Base-by-base conservation (phyloP, 1,140 invertebrate genomes). In the Prorops nasuta region DNA sequence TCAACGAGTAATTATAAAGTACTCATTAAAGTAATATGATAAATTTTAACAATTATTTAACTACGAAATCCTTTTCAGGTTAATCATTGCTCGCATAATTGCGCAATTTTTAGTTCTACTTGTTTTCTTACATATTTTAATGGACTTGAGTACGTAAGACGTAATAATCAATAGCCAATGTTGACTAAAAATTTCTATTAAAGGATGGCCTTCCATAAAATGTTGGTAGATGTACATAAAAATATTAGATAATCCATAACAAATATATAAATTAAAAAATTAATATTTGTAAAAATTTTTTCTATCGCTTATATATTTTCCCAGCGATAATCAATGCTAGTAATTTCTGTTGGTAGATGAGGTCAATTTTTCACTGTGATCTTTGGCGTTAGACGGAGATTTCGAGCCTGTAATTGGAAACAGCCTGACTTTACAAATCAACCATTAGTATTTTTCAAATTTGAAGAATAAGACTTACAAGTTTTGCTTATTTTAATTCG, bases 21-120 rank as follows among this genome's bases (percentile, higher is more conserved):
- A 53, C 56, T 62, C 47, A 46, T 76, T 72, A 43, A 76, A 75
- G 73, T 63, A 72, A 72, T 57, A 69, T n/a, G n/a, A n/a, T n/a
- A n/a, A n/a, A n/a, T n/a, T n/a, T n/a, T n/a, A n/a, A n/a, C n/a
- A n/a, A n/a, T n/a, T n/a, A n/a, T n/a, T n/a, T n/a, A n/a, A n/a
- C n/a, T n/a, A n/a, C n/a, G n/a, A n/a, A n/a, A n/a, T n/a, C n/a
- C n/a, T n/a, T n/a, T n/a, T n/a, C n/a, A n/a, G n/a, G n/a, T n/a
- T n/a, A n/a, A n/a, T n/a, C n/a, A n/a, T n/a, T n/a, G n/a, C n/a
- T n/a, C n/a, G n/a, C n/a, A n/a, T n/a, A n/a, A n/a, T n/a, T n/a
- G n/a, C n/a, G n/a, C n/a, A n/a, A n/a, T n/a, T n/a, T n/a, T n/a
- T n/a, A n/a, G n/a, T n/a, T n/a, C n/a, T n/a, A n/a, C n/a, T n/a